These are phyloP conservation scores for Meda fulgida DNA, from an alignment of 2,797 vertebrate species.

Conservation along the genomic window DNA sequence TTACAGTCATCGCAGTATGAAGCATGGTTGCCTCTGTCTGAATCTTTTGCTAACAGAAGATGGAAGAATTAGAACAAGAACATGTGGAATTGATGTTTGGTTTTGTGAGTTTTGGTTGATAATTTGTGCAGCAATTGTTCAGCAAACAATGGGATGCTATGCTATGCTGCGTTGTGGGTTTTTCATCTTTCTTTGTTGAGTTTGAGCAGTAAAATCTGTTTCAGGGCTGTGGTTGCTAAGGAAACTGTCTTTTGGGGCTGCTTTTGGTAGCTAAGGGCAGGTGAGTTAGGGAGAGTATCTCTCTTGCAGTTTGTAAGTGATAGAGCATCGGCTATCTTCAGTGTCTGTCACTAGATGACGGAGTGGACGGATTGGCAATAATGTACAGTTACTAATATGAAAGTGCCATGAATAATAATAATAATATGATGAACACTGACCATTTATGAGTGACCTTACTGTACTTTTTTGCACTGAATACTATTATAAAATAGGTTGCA, in stretches of 20 bases:
- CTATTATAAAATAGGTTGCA: neutral
- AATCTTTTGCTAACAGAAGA: neutral
- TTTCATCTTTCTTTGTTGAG: constrained; percentile 50
- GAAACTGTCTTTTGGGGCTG: constrained; percentile 58
- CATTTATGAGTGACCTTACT: neutral
- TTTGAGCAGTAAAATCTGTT: constrained; percentile 50
- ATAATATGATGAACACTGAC: neutral
- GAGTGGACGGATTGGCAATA: neutral
- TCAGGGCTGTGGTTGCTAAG: constrained; percentile 49
- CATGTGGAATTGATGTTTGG: constrained; percentile 21
- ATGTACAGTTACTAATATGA: constrained; percentile 16
- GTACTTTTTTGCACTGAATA: neutral
- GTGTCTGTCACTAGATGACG: constrained; percentile 19
- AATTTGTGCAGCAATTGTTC: constrained; percentile 28
- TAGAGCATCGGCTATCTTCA: constrained; percentile 18
- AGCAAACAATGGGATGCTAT: constrained; percentile 40
- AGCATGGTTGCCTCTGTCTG: constrained; percentile 1
- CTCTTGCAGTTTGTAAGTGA: constrained; percentile 43
- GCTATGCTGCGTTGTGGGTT: constrained; percentile 19
- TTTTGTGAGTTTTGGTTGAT: constrained; percentile 11
- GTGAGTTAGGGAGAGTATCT: constrained; percentile 47
- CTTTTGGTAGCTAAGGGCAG: constrained; percentile 53
- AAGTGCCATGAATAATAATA: neutral
- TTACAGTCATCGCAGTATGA: constrained; percentile 50
- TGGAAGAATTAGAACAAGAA: neutral